phyloP scores from a whole-genome alignment of 2,797 vertebrate species.

The Anniella stebbinsi region DNA sequence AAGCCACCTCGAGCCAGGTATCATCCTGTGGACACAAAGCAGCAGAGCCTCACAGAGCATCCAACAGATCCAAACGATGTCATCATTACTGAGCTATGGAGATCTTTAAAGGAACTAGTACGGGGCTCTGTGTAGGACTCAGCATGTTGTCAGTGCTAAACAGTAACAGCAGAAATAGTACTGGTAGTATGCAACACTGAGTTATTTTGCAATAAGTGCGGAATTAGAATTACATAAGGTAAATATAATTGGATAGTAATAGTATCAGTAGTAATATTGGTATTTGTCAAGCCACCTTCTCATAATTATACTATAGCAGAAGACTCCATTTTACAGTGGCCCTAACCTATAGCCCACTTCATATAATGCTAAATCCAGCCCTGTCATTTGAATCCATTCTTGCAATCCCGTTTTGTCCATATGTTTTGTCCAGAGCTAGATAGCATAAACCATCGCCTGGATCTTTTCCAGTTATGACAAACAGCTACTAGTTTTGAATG shows the following conservation, averaged over 20 bases:
- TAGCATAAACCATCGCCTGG: background rate
- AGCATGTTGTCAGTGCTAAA: background rate
- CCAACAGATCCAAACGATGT: background rate
- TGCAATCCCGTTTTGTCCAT: constrained; percentile 6
- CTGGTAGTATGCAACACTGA: background rate
- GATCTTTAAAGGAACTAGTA: background rate
- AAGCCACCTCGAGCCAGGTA: background rate
- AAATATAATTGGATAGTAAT: background rate
- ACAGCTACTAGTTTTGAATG: constrained; percentile 22
- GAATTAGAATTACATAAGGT: background rate
- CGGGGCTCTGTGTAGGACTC: background rate
- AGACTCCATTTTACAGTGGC: background rate
- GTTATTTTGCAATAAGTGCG: background rate
- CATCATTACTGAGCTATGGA: background rate
- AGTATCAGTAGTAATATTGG: background rate
- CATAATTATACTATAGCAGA: background rate
- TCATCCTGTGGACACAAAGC: background rate
- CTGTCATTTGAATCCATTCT: background rate
- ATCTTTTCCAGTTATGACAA: constrained; percentile 6
- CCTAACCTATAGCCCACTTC: background rate
- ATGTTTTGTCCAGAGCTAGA: background rate
- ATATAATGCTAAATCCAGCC: background rate
- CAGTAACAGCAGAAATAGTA: background rate
- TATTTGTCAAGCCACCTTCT: background rate
- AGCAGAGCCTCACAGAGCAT: background rate